Evolutionary conservation across 2,113 vertebrate genomes (phyloP).

Genomic region (Ictalurus furcatus): DNA sequence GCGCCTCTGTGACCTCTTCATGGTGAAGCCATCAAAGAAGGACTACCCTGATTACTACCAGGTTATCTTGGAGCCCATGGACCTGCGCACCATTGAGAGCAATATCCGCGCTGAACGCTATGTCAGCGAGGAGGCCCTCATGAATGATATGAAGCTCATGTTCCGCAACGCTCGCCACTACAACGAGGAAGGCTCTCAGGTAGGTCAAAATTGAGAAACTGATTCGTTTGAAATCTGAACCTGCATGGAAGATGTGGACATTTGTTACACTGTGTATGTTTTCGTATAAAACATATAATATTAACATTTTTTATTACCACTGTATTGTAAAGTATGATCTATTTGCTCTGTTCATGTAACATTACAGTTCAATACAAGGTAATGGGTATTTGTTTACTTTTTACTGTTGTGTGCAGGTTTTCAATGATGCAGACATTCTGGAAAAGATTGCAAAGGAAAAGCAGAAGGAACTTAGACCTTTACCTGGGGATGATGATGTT

Average conservation of each 20-base stretch:
- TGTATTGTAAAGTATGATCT: background rate
- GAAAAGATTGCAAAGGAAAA: slow-evolving; percentile 97
- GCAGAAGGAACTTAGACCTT: slow-evolving; percentile 88
- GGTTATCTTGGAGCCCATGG: slow-evolving; percentile 96
- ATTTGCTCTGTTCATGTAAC: background rate
- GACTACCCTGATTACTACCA: slow-evolving; percentile 99
- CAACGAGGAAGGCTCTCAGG: slow-evolving; percentile 98
- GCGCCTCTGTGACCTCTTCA: slow-evolving; percentile 93
- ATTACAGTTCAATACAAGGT: background rate
- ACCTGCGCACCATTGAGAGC: slow-evolving; percentile 94
- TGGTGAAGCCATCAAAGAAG: slow-evolving; percentile 97
- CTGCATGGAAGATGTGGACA: background rate
- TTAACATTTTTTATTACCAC: background rate
- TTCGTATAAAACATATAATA: background rate
- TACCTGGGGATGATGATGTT: slow-evolving; percentile 89
- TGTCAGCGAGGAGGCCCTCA: slow-evolving; percentile 82
- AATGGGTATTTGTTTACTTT: background rate
- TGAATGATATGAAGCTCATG: slow-evolving; percentile 95
- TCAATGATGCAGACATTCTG: slow-evolving; percentile 93
- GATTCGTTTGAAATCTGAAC: background rate
- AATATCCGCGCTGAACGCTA: slow-evolving; percentile 93
- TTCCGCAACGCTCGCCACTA: slow-evolving; percentile 97
- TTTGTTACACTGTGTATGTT: background rate
- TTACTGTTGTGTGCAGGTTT: slow-evolving; percentile 76
- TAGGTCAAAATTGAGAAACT: slow-evolving; percentile 55